Evolutionary conservation across 2,888 invertebrate species (phyloP), one percentile per base, ranked within the genome.

Genomic region (Nymphalis urticae): DNA sequence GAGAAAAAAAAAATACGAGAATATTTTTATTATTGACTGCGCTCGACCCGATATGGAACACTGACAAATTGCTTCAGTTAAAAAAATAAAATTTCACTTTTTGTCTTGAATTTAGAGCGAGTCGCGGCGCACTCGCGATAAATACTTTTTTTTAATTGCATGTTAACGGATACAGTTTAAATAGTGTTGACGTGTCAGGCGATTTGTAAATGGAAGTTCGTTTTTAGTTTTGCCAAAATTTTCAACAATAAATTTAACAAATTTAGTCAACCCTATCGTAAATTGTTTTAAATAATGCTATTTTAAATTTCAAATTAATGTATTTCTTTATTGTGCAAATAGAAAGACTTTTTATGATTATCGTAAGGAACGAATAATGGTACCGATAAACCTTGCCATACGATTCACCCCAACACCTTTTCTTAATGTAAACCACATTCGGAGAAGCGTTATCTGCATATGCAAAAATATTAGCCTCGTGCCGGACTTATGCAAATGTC

Each of bases 401-500:
- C 58, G 66, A 72, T 75, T 53, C 66, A 73, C 68, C 66, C 69
- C 48, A 65, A 67, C 58, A 58, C 58, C 58, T 58, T 54, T 60
- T 61, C 58, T 61, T 62, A 67, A 51, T 67, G 61, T 60, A 67
- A 72, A 53, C 68, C 53, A 50, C 60, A 50, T 71, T 66, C 63
- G 50, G 54, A 68, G 71, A 71, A 66, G 63, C 63, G 63, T 54
- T 68, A 71, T 71, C 71, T 66, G 68, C 68, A 71, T 71, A 71
- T 68, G 68, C 63, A 71, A 71, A 71, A 61, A 68, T 71, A 87
- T 90, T 85, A 85, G 88, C 85, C 91, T 88, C 90, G 92, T 89
- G 92, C 86, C 82, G 85, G 88, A 89, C 89, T 86, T 89, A 92
- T 92, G 92, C 86, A 89, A 92, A 92, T 90, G 79, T 72, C 68